Base-by-base conservation (phyloP, 1,140 invertebrate genomes). In the Polyergus mexicanus region DNA sequence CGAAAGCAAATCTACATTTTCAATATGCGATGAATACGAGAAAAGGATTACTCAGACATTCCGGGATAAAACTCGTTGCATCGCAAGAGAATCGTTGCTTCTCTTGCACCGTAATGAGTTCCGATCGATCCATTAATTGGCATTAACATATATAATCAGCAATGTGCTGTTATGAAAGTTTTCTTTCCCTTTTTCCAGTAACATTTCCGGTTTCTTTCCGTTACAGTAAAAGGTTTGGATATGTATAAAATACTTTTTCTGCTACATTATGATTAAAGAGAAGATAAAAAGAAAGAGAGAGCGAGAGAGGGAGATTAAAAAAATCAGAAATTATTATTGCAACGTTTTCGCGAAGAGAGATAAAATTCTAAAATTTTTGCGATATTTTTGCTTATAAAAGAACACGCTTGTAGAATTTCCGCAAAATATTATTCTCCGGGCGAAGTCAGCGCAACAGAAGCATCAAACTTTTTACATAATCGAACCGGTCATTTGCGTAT, bases 301-400 rank as follows among this genome's bases (percentile, higher is more conserved):
- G 41, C 8, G 41, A 44, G 41, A 44, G 44, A 44, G 8, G 8
- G 28, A 13, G 28, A 32, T 32, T 6, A 6, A 5, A 28, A 28
- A 32, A 44, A 66, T 66, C 11, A 38, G 4, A 69, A 69, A 47
- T 47, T 47, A 69, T 25, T 47, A 47, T 66, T n/a, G 38, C 22
- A 38, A 41, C 32, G 19, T 41, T 66, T 66, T 41, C 19, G n/a
- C n/a, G 19, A 66, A 38, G 44, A 47, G 13, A 47, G 7, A 69
- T 69, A 69, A 69, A 10, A 41, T 44, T 25, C n/a, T 8, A 35
- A 38, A 65, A 51, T 32, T 51, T 68, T 6, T n/a, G 5, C 19
- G 11, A 56, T 13, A 19, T 38, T 75, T 41, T 75, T 25, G 16
- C 16, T 11, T 16, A 3, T 51, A 28, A 7, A 69, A 32, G 32